These are phyloP conservation scores for Andinoacara biseriatus DNA, from an alignment of 2,113 vertebrate species.

Conservation along the genomic window DNA sequence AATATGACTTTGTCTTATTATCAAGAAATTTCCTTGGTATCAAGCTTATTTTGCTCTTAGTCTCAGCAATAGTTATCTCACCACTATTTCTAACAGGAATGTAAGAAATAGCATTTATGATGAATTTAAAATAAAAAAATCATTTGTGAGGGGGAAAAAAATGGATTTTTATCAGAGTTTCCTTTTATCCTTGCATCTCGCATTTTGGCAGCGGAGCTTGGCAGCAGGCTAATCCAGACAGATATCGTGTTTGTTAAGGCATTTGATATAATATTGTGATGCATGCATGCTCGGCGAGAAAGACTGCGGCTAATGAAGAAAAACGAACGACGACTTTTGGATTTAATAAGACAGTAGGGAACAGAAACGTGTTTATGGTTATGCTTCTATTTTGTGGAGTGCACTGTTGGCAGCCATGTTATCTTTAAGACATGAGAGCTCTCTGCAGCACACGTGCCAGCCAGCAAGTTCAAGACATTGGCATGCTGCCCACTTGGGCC, in stretches of 20 bases:
- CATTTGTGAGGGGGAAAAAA: neutral
- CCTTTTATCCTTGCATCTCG: constrained; percentile 25
- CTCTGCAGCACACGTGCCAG: constrained; percentile 48
- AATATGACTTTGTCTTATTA: constrained; percentile 57
- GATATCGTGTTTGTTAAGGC: constrained; percentile 33
- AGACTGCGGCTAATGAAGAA: constrained; percentile 1
- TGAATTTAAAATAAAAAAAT: constrained; percentile 14
- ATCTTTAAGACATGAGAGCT: constrained; percentile 44
- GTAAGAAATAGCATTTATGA: neutral
- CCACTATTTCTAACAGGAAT: neutral
- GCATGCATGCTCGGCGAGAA: constrained; percentile 9
- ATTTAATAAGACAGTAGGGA: constrained; percentile 10
- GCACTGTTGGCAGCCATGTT: constrained; percentile 50
- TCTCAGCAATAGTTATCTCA: neutral
- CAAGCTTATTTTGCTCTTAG: constrained; percentile 40
- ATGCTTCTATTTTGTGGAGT: constrained; percentile 42
- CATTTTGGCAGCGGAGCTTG: constrained; percentile 25
- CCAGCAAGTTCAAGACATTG: constrained; percentile 44
- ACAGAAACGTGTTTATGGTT: constrained; percentile 38
- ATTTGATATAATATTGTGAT: constrained; percentile 3
- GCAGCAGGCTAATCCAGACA: constrained; percentile 30
- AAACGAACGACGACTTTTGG: constrained; percentile 28
- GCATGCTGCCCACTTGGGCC: constrained; percentile 35
- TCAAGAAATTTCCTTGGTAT: constrained; percentile 46
- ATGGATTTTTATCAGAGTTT: neutral